A percentile compares a stretch with the other conserved stretches of the same genome.
phyloP scores from a whole-genome alignment of 2,113 vertebrate genomes.

The Columba janthina region DNA sequence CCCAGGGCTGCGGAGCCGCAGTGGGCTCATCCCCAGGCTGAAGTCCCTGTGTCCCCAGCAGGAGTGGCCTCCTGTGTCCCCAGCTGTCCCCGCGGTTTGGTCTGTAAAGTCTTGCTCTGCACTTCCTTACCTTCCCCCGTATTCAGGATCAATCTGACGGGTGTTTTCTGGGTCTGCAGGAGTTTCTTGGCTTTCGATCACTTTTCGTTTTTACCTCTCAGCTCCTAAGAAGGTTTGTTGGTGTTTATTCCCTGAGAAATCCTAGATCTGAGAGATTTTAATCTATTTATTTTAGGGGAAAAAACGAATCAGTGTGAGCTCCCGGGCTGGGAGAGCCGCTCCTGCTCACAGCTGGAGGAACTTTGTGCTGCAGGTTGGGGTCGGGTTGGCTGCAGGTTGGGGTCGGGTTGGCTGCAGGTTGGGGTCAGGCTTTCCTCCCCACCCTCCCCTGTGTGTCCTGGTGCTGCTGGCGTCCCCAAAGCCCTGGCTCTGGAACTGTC shows the following conservation, averaged over 20 bases:
- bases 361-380: background rate
- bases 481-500: background rate
- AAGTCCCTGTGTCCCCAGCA: fast-evolving
- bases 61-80: background rate
- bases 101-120: background rate
- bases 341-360: fast-evolving
- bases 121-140: background rate
- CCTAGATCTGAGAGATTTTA: background rate
- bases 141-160: fast-evolving
- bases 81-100: fast-evolving
- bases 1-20: fast-evolving
- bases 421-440: background rate
- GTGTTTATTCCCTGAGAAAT: background rate
- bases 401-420: too few relatives aligned
- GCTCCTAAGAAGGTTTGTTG: background rate
- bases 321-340: background rate
- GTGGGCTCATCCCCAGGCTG: background rate
- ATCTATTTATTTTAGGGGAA: fast-evolving
- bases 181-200: background rate
- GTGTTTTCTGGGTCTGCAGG: background rate
- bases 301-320: fast-evolving
- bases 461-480: background rate
- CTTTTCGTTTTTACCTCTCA: background rate
- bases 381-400: too few relatives aligned
- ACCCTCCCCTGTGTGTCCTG: fast-evolving